Evolutionary conservation across 2,797 vertebrate species (phyloP).

Genomic region (Ctenopoma kingsleyae): DNA sequence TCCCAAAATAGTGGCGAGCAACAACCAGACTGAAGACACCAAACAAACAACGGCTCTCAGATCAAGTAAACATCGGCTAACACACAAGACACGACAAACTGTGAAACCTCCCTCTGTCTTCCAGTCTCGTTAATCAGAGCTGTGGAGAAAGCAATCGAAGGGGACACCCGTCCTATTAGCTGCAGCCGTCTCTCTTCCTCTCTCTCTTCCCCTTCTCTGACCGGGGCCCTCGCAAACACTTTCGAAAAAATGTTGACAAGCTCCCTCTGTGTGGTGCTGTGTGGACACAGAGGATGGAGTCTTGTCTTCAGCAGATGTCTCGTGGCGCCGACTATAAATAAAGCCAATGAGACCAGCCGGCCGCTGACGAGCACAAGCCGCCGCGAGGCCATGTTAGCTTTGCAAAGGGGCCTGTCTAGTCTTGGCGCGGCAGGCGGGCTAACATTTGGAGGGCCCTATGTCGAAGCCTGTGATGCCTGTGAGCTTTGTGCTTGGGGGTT

Average conservation of each 20-base stretch:
- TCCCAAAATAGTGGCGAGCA: conserved; percentile 76
- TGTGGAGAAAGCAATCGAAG: conserved; percentile 68
- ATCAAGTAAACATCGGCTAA: conserved; percentile 78
- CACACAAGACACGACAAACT: conserved; percentile 59
- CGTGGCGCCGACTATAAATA: conserved; percentile 84
- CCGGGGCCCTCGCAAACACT: conserved; percentile 62
- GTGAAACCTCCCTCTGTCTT: conserved; percentile 77
- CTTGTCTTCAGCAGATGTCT: conserved; percentile 86
- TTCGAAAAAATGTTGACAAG: conserved; percentile 71
- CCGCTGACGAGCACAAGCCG: conserved; percentile 65
- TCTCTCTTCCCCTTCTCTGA: conserved; percentile 32
- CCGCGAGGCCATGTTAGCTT: conserved; percentile 66
- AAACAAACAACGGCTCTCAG: conserved; percentile 84
- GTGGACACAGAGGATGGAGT: conserved; percentile 77
- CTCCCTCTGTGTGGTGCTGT: conserved; percentile 79
- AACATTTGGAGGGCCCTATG: conserved; percentile 60
- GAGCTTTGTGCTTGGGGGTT: conserved; percentile 49
- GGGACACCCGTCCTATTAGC: conserved; percentile 79
- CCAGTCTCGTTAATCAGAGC: conserved; percentile 74
- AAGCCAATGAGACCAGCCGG: conserved; percentile 79
- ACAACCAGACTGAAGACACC: conserved; percentile 80
- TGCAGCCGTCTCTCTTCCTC: conserved; percentile 32
- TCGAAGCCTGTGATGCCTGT: conserved; percentile 54
- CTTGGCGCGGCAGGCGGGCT: conserved; percentile 56
- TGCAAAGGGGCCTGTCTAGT: conserved; percentile 69